Evolutionary conservation across 2,888 invertebrate species (phyloP).

Genomic region (Ecliptopera silaceata): DNA sequence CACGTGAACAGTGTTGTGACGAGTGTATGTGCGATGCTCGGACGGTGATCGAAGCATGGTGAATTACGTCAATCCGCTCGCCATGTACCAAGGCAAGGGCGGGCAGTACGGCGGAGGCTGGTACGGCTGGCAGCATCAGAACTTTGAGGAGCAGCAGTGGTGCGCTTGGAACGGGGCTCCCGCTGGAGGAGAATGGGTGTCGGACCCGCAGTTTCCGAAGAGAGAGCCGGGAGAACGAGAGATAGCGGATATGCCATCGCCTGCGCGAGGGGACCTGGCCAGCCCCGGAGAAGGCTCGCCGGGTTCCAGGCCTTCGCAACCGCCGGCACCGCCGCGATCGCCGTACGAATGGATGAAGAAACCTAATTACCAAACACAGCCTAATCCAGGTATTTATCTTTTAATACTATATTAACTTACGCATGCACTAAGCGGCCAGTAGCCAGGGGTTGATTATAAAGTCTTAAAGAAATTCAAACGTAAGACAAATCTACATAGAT

Average conservation of each 20-base stretch:
- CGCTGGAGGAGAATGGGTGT: slow-evolving; percentile 75
- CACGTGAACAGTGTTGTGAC: slow-evolving; percentile 64
- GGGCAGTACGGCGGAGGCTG: slow-evolving; percentile 77
- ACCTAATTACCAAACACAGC: slow-evolving; percentile 91
- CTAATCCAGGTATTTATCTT: slow-evolving; percentile 87
- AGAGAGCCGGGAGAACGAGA: slow-evolving; percentile 72
- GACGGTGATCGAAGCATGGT: slow-evolving; percentile 85
- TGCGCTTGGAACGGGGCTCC: slow-evolving; percentile 80
- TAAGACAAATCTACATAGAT: too few relatives aligned
- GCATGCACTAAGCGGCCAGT: too few relatives aligned
- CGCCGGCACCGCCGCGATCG: slow-evolving; percentile 89
- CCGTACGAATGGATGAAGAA: slow-evolving; percentile 97
- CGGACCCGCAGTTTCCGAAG: slow-evolving; percentile 76
- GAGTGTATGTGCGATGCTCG: slow-evolving; percentile 78
- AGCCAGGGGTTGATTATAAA: too few relatives aligned
- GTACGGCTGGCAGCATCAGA: slow-evolving; percentile 80
- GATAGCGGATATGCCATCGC: slow-evolving; percentile 74
- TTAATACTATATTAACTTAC: background rate
- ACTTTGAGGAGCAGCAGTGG: slow-evolving; percentile 83
- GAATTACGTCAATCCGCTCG: slow-evolving; percentile 87
- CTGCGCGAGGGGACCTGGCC: slow-evolving; percentile 79
- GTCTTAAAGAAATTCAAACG: too few relatives aligned
- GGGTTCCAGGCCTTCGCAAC: slow-evolving; percentile 73
- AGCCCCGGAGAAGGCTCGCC: slow-evolving; percentile 82
- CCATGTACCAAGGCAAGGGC: slow-evolving; percentile 87